Evolutionary conservation across 2,888 invertebrate species (phyloP).

Genomic region (Aphidoletes aphidimyza): DNA sequence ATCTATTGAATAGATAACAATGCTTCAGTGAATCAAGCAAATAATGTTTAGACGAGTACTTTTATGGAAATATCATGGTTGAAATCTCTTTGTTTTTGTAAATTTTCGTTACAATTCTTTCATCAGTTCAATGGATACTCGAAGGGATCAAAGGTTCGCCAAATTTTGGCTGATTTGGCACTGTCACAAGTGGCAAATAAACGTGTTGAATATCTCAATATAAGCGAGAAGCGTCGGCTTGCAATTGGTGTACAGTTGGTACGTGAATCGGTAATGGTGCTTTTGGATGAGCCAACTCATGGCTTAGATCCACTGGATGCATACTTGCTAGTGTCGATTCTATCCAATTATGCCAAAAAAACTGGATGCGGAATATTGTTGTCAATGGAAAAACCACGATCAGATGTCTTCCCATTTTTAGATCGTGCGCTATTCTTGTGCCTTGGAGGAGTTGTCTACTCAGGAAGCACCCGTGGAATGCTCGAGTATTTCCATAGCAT

Average conservation of each 20-base stretch:
- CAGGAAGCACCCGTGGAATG: slow-evolving; percentile 91
- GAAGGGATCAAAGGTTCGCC: slow-evolving; percentile 86
- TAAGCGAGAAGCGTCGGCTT: slow-evolving; percentile 89
- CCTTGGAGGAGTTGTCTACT: slow-evolving; percentile 90
- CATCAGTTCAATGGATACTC: slow-evolving; percentile 77
- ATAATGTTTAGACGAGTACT: no score
- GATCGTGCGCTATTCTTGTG: slow-evolving; percentile 89
- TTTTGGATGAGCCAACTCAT: slow-evolving; percentile 94
- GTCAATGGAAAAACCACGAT: slow-evolving; percentile 92
- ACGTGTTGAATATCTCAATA: slow-evolving; percentile 83
- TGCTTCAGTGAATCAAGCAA: no score
- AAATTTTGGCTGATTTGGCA: slow-evolving; percentile 93
- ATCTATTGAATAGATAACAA: no score
- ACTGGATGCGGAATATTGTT: slow-evolving; percentile 89
- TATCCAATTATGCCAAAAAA: slow-evolving; percentile 89
- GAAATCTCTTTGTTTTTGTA: no score
- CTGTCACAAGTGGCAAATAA: slow-evolving; percentile 89
- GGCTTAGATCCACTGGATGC: slow-evolving; percentile 95
- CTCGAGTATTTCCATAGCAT: slow-evolving; percentile 94
- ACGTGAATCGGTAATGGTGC: slow-evolving; percentile 89
- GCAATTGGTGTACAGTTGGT: slow-evolving; percentile 93
- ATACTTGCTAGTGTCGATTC: slow-evolving; percentile 92
- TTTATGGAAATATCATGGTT: no score
- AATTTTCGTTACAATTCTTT: no score
- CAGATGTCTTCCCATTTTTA: slow-evolving; percentile 95